phyloP scores from a whole-genome alignment of 2,888 invertebrate species.

The Choreutis nemorana region DNA sequence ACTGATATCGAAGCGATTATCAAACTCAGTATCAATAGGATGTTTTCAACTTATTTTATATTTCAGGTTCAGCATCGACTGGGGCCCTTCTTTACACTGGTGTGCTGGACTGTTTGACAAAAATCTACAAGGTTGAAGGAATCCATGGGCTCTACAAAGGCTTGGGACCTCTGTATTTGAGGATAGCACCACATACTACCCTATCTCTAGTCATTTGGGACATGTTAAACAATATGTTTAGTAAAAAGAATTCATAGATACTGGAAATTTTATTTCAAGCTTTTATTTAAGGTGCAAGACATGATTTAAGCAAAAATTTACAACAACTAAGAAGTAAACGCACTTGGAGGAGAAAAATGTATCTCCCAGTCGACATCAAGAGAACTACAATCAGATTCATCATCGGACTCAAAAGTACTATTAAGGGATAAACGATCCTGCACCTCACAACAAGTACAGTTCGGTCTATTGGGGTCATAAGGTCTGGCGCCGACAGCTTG shows the following conservation, averaged over 20 bases:
- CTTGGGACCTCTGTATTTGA: conserved; percentile 75
- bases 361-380: conserved; percentile 49
- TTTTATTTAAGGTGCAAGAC: too few species aligned
- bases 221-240: conserved; percentile 36
- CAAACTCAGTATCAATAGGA: too few species aligned
- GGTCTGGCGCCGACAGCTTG: conserved; percentile 26
- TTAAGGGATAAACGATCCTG: conserved; percentile 7
- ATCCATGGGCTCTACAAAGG: conserved; percentile 82
- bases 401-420: conserved; percentile 15
- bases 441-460: conserved; percentile 15
- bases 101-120: conserved; percentile 77
- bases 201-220: conserved; percentile 83
- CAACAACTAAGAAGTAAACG: conserved; percentile 14
- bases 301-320: conserved; percentile 6
- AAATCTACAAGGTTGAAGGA: conserved; percentile 81
- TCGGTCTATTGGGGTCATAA: conserved; percentile 19
- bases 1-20: too few species aligned
- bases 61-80: conserved; percentile 65
- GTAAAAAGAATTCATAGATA: conserved; percentile 24
- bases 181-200: conserved; percentile 82
- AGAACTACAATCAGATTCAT: conserved; percentile 32
- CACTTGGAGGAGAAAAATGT: conserved; percentile 41
- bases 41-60: too few species aligned
- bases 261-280: conserved; percentile 3
- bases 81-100: conserved; percentile 76